A percentile compares a stretch with the other conserved stretches of the same genome.
Evolutionary conservation across 2,113 vertebrate genomes (phyloP).

Genomic region (Hippocampus mohnikei): DNA sequence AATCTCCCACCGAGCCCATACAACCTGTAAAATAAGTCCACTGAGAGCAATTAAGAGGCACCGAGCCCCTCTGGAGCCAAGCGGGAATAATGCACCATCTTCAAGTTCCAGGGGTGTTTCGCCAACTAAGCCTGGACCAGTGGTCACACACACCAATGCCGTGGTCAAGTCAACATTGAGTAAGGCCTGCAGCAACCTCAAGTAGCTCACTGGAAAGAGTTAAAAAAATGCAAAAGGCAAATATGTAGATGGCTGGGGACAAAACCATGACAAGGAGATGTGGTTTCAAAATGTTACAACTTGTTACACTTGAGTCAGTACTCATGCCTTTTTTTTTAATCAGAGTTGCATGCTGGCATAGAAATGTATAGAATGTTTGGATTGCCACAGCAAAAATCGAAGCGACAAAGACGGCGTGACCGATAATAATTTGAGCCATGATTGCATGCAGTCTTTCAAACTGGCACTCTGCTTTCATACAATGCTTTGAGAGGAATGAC

Average conservation of each 20-base stretch:
- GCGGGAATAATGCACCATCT: constrained; percentile 75
- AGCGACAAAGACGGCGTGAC: not conserved
- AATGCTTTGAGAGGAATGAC: constrained; percentile 16
- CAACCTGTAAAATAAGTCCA: constrained; percentile 83
- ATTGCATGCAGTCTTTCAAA: not conserved
- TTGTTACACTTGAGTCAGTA: too few relatives aligned
- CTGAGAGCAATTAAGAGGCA: constrained; percentile 78
- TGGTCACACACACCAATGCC: constrained; percentile 69
- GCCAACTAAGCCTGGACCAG: constrained; percentile 35
- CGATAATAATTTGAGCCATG: not conserved
- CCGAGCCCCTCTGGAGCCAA: constrained; percentile 69
- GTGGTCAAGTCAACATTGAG: constrained; percentile 80
- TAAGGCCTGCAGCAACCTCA: constrained; percentile 79
- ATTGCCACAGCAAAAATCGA: not conserved
- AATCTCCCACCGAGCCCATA: not conserved
- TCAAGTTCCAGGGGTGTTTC: constrained; percentile 47
- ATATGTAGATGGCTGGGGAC: constrained; percentile 1
- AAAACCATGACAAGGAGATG: not conserved
- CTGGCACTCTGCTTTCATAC: not conserved
- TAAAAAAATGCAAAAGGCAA: not conserved
- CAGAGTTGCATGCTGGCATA: too few relatives aligned
- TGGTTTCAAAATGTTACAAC: not conserved
- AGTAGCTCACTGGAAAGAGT: constrained; percentile 74
- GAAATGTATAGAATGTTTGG: too few relatives aligned
- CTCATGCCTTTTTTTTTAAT: too few relatives aligned